Evolutionary conservation across 1,140 invertebrate species (phyloP), one percentile per base, ranked within the genome.

Genomic region (Armadillidium nasatum): DNA sequence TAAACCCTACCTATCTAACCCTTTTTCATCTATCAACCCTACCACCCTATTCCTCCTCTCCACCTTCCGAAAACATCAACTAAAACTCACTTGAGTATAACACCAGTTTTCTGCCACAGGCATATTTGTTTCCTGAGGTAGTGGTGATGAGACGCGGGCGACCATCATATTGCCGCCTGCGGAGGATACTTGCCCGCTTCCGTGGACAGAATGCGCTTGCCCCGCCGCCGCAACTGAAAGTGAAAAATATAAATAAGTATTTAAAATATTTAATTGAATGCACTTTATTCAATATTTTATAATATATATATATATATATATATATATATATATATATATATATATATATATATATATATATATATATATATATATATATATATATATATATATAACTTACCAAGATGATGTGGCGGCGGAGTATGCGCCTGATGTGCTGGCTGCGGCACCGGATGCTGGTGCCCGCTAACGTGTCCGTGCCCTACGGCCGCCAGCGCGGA

Each of bases 101-200:
- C 94, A 96, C 94, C 94, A 96, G 87, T 95, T 96, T 86, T 96
- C 94, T 68, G 94, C 94, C 78, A 96, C 93, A 82, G 94, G 94
- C 83, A 93, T 95, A 90, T 95, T 93, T 84, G 92, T 91, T 83
- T 93, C 90, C 82, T 91, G 91, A 84, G 93, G 93, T 22, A 78
- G 71, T n/a, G 83, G 82, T 88, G 92, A 93, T 82, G 93, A 93
- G 84, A 94, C 93, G 83, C 93, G 90, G 86, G 92, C 93, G 85
- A 94, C 92, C 86, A 93, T 92, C 93, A 94, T 94, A 44, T 74
- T 74, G 33, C 72, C 76, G 11, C 72, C 74, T 23, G 54, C 54
- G 72, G 73, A 60, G 11, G 50, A 60, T 60, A 60, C 50, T 60
- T 60, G 50, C 1, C 50, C 50, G 50, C 50, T 60, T 19, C 50